phyloP scores from a whole-genome alignment of 2,797 vertebrate species.

The Anas flavirostris region DNA sequence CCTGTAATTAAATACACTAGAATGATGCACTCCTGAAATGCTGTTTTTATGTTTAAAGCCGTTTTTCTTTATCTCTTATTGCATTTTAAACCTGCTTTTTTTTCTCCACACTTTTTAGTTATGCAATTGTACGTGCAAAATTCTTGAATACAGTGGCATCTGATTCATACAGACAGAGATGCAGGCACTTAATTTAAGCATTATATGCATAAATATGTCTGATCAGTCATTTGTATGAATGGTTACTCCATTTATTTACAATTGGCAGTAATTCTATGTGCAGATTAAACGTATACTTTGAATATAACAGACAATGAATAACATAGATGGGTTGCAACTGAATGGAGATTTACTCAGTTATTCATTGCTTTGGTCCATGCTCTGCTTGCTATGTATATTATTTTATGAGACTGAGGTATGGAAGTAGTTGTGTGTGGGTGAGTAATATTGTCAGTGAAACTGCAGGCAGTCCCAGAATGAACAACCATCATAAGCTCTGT shows the following conservation, averaged over 20 bases:
- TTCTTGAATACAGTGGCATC: background rate
- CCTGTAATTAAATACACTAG: constrained; percentile 27
- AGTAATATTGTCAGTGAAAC: background rate
- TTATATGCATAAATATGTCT: background rate
- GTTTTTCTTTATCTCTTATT: background rate
- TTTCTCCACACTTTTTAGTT: background rate
- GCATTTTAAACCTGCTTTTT: background rate
- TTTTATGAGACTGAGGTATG: background rate
- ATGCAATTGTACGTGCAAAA: background rate
- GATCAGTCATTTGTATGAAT: background rate
- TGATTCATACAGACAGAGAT: background rate
- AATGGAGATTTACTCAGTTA: background rate
- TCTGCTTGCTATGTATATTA: background rate
- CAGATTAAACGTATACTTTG: background rate
- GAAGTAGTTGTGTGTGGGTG: background rate
- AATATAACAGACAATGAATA: background rate
- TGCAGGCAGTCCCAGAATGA: background rate
- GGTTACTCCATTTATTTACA: background rate
- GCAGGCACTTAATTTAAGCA: background rate
- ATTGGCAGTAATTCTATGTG: background rate
- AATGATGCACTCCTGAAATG: background rate
- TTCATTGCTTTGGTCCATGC: background rate
- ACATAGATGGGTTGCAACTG: background rate
- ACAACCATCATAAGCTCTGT: background rate
- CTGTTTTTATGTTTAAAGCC: background rate